Evolutionary conservation across 1,140 invertebrate species (phyloP).

Genomic region (Eupristina koningsbergeri): DNA sequence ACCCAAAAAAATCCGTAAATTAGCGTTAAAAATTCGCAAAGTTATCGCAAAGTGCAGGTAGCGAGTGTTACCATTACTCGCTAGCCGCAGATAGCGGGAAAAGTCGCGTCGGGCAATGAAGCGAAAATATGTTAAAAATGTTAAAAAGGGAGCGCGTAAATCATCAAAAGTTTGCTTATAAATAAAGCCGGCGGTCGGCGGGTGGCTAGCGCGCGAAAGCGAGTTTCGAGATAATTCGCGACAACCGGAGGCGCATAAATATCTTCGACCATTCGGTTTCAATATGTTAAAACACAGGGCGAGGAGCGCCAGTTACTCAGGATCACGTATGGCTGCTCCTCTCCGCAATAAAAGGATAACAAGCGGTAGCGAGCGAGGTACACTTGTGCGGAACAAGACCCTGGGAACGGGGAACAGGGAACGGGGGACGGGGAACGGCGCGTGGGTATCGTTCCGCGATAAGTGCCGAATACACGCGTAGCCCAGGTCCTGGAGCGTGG

Average conservation of each 20-base stretch:
- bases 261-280: neutral
- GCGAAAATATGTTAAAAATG: neutral
- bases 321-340: neutral
- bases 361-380: neutral
- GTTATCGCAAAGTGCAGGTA: too few relatives aligned
- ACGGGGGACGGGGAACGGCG: too few relatives aligned
- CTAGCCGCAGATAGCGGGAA: too few relatives aligned
- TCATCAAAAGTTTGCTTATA: slow-evolving; percentile 39
- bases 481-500: too few relatives aligned
- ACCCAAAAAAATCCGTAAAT: neutral
- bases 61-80: too few relatives aligned
- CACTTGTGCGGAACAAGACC: too few relatives aligned
- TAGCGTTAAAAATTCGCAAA: neutral
- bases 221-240: neutral
- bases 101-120: neutral
- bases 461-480: slow-evolving; percentile 19
- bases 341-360: slow-evolving; percentile 40
- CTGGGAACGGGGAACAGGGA: slow-evolving; percentile 16
- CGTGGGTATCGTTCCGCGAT: neutral
- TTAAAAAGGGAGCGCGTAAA: neutral
- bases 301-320: slow-evolving; percentile 24
- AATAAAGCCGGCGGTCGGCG: neutral
- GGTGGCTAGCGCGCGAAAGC: neutral
- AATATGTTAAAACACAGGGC: slow-evolving; percentile 1
- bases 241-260: neutral